Conservation (phyloP, 2,888 invertebrate species). For the Leptogaster cylindrica region DNA sequence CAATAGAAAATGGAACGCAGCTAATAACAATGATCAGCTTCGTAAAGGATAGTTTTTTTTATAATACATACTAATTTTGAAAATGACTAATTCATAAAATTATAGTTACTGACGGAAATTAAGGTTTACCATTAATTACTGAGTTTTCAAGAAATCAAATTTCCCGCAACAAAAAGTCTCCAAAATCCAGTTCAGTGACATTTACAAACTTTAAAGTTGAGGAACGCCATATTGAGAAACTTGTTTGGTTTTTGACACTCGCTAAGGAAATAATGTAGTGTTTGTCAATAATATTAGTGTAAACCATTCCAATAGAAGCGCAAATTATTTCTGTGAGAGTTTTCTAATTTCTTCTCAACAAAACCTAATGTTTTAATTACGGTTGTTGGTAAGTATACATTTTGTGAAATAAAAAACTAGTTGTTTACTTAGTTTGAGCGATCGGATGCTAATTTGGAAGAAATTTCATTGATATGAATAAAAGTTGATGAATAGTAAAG, state of each 20-base stretch:
- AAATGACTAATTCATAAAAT: too few species aligned
- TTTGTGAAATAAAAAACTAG: too few species aligned
- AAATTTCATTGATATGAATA: not conserved
- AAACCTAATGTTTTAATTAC: slow-evolving; percentile 14
- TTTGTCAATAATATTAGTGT: slow-evolving; percentile 41
- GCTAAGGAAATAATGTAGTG: slow-evolving; percentile 45
- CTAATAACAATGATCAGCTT: too few species aligned
- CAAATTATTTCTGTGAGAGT: slow-evolving; percentile 11
- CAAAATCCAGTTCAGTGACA: slow-evolving; percentile 1
- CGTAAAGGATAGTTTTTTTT: too few species aligned
- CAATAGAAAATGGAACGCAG: too few species aligned
- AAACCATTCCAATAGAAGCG: not conserved
- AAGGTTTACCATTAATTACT: too few species aligned
- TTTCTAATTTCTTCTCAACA: not conserved
- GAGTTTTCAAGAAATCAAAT: too few species aligned
- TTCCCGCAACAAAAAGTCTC: not conserved
- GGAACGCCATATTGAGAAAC: slow-evolving; percentile 49
- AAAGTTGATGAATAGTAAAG: not conserved
- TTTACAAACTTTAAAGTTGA: slow-evolving; percentile 42
- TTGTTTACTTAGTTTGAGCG: too few species aligned
- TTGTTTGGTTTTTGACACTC: slow-evolving; percentile 51
- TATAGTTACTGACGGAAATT: too few species aligned
- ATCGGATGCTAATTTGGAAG: not conserved
- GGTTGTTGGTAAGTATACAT: slow-evolving; percentile 23
- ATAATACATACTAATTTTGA: too few species aligned